Base-by-base conservation (phyloP, 2,113 vertebrate genomes). In the Acanthochromis polyacanthus region DNA sequence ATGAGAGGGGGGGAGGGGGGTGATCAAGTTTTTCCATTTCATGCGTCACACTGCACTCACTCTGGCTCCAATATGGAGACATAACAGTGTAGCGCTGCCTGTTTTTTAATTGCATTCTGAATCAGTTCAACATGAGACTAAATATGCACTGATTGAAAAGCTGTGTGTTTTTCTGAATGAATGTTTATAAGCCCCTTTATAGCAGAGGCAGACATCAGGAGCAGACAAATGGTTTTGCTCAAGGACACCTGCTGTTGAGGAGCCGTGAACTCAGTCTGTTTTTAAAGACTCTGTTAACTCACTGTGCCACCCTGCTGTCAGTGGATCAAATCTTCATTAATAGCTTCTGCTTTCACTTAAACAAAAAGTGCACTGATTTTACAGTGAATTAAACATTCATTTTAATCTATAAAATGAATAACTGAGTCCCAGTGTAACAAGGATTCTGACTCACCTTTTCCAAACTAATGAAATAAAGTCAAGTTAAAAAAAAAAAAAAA, bases 1-100 rank as follows among this genome's bases (percentile, higher is more conserved):
- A 80, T 10, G 25, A 10, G 23, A 0, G 5, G 66, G 72, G 62
- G 28, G 56, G 46, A 20, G 53, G 59, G 71, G 40, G 15, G 70
- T 57, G 72, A 79, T 85, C 75, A 69, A 57, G 38, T 64, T 80
- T 82, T 84, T 84, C 69, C 78, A 61, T 82, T 81, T 73, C 55
- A 19, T 61, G 55, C 43, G 43, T 45, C 32, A 57, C 30, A 25
- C 19, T 61, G 45, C 11, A 14, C n/a, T 60, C 55, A 53, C 1
- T 43, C 17, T 23, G 52, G 25, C 23, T 32, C 43, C 12, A 53
- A 65, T 52, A 48, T 50, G 40, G 51, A 36, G 71, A 71, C 63
- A 23, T 19, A 56, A 19, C 60, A 46, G 32, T 14, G 28, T 38
- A 28, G 19, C 19, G 19, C 20, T 55, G n/a, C 20, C 10, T 12